These are phyloP conservation scores for Nymphalis io DNA, from an alignment of 1,140 invertebrate species.

Conservation along the genomic window DNA sequence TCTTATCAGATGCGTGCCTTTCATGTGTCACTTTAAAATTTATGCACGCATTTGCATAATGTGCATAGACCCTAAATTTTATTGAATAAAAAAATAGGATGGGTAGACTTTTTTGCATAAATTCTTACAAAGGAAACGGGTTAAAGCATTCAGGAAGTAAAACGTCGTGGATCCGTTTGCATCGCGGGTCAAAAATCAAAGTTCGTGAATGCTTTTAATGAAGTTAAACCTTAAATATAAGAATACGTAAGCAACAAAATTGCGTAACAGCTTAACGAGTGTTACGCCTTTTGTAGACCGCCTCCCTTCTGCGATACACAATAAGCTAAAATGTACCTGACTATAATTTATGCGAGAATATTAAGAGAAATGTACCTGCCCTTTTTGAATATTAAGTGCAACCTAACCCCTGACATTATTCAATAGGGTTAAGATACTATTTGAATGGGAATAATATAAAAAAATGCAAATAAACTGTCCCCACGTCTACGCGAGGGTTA, in stretches of 20 bases:
- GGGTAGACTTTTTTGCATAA: constrained; percentile 82
- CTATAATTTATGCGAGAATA: constrained; percentile 82
- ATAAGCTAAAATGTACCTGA: constrained; percentile 80
- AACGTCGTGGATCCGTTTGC: constrained; percentile 68
- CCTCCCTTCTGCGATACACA: constrained; percentile 64
- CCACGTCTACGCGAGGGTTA: constrained; percentile 61
- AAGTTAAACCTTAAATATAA: constrained; percentile 40
- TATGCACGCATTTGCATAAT: constrained; percentile 82
- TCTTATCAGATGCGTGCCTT: constrained; percentile 34
- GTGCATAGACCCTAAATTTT: constrained; percentile 80
- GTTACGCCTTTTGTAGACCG: constrained; percentile 55
- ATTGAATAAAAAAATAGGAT: constrained; percentile 82
- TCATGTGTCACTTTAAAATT: constrained; percentile 68
- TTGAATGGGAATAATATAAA: constrained; percentile 78
- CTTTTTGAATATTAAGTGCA: constrained; percentile 82
- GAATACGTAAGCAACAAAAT: constrained; percentile 47
- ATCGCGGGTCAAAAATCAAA: constrained; percentile 56
- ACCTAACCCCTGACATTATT: constrained; percentile 80
- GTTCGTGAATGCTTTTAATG: constrained; percentile 31
- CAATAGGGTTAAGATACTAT: constrained; percentile 79
- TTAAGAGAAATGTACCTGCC: constrained; percentile 81
- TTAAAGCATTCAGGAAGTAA: constrained; percentile 78
- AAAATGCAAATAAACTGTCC: constrained; percentile 81
- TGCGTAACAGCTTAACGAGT: constrained; percentile 31
- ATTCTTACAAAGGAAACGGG: constrained; percentile 80